phyloP scores from a whole-genome alignment of 2,113 vertebrate genomes.

The Saccopteryx leptura region DNA sequence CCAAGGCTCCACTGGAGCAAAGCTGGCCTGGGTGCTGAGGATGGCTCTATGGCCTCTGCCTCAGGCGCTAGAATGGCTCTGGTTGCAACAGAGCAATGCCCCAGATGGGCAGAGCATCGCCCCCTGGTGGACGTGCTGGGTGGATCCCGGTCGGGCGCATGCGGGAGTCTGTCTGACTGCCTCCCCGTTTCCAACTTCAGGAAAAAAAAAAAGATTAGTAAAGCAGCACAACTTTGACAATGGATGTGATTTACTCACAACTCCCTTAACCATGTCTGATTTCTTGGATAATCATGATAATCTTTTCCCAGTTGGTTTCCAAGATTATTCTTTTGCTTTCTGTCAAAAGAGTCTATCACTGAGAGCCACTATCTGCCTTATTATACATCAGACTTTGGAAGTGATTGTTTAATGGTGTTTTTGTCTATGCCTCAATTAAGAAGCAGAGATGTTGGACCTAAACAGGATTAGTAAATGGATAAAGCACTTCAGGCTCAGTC shows the following conservation, averaged over 20 bases:
- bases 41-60: too few species aligned
- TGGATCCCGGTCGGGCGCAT: too few species aligned
- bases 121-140: too few species aligned
- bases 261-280: not conserved
- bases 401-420: slow-evolving; percentile 40
- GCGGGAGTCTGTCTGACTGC: too few species aligned
- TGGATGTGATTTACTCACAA: not conserved
- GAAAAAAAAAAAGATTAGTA: not conserved
- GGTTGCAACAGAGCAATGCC: too few species aligned
- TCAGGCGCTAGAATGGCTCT: too few species aligned
- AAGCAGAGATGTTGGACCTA: not conserved
- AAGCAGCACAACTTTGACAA: not conserved
- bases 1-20: too few species aligned
- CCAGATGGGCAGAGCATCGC: too few species aligned
- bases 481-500: not conserved
- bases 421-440: slow-evolving; percentile 2
- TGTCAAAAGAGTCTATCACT: not conserved
- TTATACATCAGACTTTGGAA: not conserved
- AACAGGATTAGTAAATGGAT: not conserved
- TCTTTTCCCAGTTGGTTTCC: not conserved
- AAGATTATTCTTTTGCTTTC: not conserved
- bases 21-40: too few species aligned
- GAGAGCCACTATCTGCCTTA: not conserved
- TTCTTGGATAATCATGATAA: slow-evolving; percentile 8
- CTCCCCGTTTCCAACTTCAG: too few species aligned